These are phyloP conservation scores for Halichoerus grypus DNA, from an alignment of 2,113 vertebrate species.

Conservation along the genomic window DNA sequence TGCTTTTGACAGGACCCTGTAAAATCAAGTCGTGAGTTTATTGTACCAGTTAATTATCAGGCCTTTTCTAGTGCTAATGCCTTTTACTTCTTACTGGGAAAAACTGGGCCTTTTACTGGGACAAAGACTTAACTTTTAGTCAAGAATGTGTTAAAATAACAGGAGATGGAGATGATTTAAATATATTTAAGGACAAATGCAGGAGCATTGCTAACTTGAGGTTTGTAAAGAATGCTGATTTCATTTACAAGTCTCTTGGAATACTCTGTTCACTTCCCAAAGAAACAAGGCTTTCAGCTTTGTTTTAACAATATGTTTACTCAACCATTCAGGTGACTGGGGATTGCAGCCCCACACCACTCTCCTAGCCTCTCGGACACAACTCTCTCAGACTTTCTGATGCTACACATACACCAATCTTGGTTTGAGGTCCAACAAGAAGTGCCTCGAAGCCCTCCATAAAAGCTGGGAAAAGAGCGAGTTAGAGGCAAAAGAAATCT, in stretches of 20 bases:
- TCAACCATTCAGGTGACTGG: slow-evolving; percentile 81
- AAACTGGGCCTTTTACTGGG: slow-evolving; percentile 79
- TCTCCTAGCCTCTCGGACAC: neutral
- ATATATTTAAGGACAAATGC: slow-evolving; percentile 74
- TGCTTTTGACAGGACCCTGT: slow-evolving; percentile 91
- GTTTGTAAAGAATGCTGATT: slow-evolving; percentile 77
- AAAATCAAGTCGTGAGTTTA: slow-evolving; percentile 92
- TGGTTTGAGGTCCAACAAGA: slow-evolving; percentile 13
- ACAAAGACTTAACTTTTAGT: slow-evolving; percentile 84
- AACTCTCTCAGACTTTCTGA: slow-evolving; percentile 11
- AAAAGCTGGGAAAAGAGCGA: slow-evolving; percentile 1
- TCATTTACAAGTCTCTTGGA: slow-evolving; percentile 80
- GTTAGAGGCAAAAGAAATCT: slow-evolving; percentile 72
- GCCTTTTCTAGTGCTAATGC: slow-evolving; percentile 86
- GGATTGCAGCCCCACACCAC: slow-evolving; percentile 38
- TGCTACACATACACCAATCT: fast-evolving
- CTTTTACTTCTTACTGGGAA: slow-evolving; percentile 84
- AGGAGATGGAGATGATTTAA: slow-evolving; percentile 78
- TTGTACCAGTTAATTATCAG: slow-evolving; percentile 89
- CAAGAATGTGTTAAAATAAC: slow-evolving; percentile 80
- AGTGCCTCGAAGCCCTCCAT: slow-evolving; percentile 25
- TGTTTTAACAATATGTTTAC: slow-evolving; percentile 87
- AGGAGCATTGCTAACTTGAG: slow-evolving; percentile 55
- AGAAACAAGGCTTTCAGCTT: slow-evolving; percentile 79
- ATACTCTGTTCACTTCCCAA: slow-evolving; percentile 62